Conservation (phyloP, 2,888 invertebrate genomes). For the Apocheima hispidaria region DNA sequence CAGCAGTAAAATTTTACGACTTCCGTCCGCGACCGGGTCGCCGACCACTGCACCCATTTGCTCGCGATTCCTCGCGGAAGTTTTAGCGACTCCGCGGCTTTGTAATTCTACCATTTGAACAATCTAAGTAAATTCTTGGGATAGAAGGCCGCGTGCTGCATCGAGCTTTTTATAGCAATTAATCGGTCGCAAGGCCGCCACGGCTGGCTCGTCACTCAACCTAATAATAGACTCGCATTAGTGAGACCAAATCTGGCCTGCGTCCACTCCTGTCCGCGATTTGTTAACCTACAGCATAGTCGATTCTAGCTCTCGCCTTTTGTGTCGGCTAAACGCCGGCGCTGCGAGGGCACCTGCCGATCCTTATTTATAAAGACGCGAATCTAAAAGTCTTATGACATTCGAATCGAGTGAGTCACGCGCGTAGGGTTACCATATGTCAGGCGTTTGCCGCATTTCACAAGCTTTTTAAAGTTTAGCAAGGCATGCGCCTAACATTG, state of each 20-base stretch:
- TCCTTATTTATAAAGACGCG: constrained; percentile 59
- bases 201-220: constrained; percentile 42
- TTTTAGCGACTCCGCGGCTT: constrained; percentile 25
- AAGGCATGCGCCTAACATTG: no score
- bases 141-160: constrained; percentile 43
- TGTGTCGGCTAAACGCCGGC: constrained; percentile 65
- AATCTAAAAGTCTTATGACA: constrained; percentile 56
- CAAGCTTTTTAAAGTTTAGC: no score
- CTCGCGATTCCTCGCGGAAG: constrained; percentile 44
- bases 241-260: constrained; percentile 61
- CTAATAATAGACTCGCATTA: constrained; percentile 54
- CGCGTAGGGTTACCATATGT: no score
- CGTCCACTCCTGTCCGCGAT: constrained; percentile 33
- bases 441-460: no score
- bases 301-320: constrained; percentile 60
- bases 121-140: constrained; percentile 20
- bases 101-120: no score
- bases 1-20: constrained; percentile 67
- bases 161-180: constrained; percentile 61
- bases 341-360: constrained; percentile 61
- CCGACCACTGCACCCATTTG: constrained; percentile 43
- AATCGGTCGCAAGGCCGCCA: constrained; percentile 61
- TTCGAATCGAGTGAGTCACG: constrained; percentile 56
- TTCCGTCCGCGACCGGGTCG: constrained; percentile 56
- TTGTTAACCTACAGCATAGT: constrained; percentile 51